Base-by-base conservation (phyloP, 2,888 invertebrate species). In the Disparrhopalites patrizii region DNA sequence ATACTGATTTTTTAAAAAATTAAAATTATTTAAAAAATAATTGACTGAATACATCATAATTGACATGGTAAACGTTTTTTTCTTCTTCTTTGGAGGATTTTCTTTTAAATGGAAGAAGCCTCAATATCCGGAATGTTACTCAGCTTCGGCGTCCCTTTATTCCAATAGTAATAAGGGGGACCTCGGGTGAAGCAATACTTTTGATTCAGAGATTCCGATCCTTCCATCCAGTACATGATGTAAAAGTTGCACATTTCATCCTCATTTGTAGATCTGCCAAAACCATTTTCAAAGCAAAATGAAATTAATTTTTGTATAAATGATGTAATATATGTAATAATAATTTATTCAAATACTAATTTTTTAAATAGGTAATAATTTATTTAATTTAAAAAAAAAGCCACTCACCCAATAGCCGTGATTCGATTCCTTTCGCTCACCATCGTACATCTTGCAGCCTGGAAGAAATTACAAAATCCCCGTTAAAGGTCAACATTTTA, bases 201-300 rank as follows among this genome's bases (percentile, higher is more conserved):
- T 80, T 85, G 86, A 0, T 86, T 80, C 3, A 93, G 79, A 0
- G 92, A 91, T 2, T 85, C 83, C 15, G 84, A 85, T 60, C 87
- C 84, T 62, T 91, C 86, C 0, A 93, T 91, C 82, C 91, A 94
- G 79, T 94, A 94, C 91, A 94, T 92, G 1, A 95, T 79, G 80
- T 95, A 95, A 80, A 94, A 93, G 80, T 94, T 95, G 81, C 94
- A 95, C 94, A 95, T 95, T 80, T 95, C 94, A 76, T 94, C 91
- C 15, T 86, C 84, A 77, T 90, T 91, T 28, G 93, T 93, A 1
- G 88, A 83, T 0, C 91, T 89, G 79, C 8, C 60, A 58, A 28
- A 25, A 23, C 1, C 31, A 18, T 40, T 36, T n/a, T n/a, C n/a
- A n/a, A n/a, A n/a, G n/a, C n/a, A n/a, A n/a, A n/a, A n/a, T n/a